Conservation (phyloP, 2,113 vertebrate genomes). For the Dicerorhinus sumatrensis region DNA sequence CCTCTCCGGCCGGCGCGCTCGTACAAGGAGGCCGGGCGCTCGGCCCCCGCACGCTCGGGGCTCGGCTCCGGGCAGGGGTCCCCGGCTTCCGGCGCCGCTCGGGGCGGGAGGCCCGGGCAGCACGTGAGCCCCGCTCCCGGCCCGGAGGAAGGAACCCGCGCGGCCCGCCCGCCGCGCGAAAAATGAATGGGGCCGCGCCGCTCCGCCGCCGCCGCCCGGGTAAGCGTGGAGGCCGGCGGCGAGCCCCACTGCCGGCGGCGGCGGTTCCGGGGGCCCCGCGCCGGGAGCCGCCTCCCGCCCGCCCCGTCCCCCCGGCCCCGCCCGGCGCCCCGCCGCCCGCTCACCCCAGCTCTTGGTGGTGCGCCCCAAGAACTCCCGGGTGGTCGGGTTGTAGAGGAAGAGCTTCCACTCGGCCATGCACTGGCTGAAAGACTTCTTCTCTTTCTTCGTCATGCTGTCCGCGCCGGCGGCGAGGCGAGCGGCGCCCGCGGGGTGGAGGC, state of each 20-base stretch:
- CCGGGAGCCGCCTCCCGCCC: not conserved
- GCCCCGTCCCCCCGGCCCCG: not conserved
- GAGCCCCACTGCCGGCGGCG: not conserved
- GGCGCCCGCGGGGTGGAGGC: constrained; percentile 52
- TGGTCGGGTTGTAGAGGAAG: constrained; percentile 94
- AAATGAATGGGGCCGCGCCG: not conserved
- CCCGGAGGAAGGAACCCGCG: not conserved
- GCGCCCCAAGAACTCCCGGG: constrained; percentile 93
- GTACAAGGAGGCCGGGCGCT: constrained; percentile 68
- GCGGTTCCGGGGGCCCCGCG: not conserved
- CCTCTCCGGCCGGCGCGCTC: constrained; percentile 68
- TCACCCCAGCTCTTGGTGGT: constrained; percentile 97
- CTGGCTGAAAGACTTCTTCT: constrained; percentile 90
- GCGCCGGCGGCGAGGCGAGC: constrained; percentile 14
- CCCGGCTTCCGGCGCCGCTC: constrained; percentile 48
- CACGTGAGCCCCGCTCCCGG: constrained; percentile 58
- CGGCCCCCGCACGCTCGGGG: not conserved
- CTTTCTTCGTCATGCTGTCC: constrained; percentile 91
- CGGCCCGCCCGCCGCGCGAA: not conserved
- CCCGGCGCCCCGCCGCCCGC: not conserved
- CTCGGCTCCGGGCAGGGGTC: not conserved
- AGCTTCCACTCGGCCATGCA: constrained; percentile 92
- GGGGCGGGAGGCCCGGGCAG: constrained; percentile 31
- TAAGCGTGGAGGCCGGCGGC: not conserved
- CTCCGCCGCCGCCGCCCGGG: not conserved